Evolutionary conservation across 2,888 invertebrate species (phyloP), one percentile per base, ranked within the genome.

Genomic region (Argyra leucocephala): DNA sequence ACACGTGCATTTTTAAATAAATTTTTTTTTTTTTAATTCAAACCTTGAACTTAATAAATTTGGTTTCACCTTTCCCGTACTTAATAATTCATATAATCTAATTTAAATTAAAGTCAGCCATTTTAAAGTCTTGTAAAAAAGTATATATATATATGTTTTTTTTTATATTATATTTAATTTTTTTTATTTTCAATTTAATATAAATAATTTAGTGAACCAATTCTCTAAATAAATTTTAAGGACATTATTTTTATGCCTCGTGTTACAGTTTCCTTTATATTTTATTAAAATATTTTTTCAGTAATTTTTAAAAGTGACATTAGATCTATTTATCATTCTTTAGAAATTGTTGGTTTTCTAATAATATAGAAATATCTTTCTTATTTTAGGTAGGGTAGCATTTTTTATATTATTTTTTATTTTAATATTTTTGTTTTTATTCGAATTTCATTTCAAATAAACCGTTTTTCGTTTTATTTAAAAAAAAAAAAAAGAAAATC

Each of bases 281-380:
- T 48, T 48, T 48, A 5, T 37, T 12, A 9, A 26, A 6, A 6
- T 26, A 7, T 31, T 31, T 31, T 31, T 31, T n/a, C n/a, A n/a
- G n/a, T n/a, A 48, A 48, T 48, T 48, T 48, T 48, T 48, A 48
- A 48, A 48, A 15, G 9, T 18, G 48, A 5, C n/a, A 15, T 48
- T 48, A n/a, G 48, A n/a, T 48, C 48, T 6, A 48, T 48, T 48
- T 48, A 48, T 48, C 48, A 48, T 48, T 48, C n/a, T 48, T 48
- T 48, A 48, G 31, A 48, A 48, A 48, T 5, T 2, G 48, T n/a
- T 48, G 4, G 1, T n/a, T 48, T 48, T 48, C 48, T 48, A 48
- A 48, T 48, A 48, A 48, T 18, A 15, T 18, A 48, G 18, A 37
- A 48, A 18, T 48, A 18, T 48, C 18, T 48, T 18, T 18, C 18